A percentile compares a stretch with the other conserved stretches of the same genome.
phyloP scores from a whole-genome alignment of 1,140 invertebrate genomes.

The Ceratitis capitata region DNA sequence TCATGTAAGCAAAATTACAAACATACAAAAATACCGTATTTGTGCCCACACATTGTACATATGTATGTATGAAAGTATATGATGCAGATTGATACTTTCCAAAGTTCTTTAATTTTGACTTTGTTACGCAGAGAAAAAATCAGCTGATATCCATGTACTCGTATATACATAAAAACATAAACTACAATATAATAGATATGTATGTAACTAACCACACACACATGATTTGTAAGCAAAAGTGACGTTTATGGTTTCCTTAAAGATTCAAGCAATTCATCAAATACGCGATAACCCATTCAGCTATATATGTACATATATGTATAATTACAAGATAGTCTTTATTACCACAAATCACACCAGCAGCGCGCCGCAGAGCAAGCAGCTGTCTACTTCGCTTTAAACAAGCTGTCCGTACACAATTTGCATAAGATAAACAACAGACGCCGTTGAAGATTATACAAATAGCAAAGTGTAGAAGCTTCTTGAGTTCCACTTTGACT shows the following conservation, averaged over 20 bases:
- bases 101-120: no score
- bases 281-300: background rate
- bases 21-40: background rate
- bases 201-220: background rate
- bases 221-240: background rate
- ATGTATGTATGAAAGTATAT: background rate
- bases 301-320: no score
- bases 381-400: constrained; percentile 1
- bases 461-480: background rate
- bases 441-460: background rate
- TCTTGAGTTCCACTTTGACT: background rate
- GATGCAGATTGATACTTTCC: no score
- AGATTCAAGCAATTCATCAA: background rate
- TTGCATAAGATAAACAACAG: constrained; percentile 9
- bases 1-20: background rate
- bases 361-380: background rate
- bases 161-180: no score
- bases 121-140: no score
- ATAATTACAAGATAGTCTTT: background rate
- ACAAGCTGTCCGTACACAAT: background rate
- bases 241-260: background rate
- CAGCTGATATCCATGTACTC: no score
- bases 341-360: background rate
- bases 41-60: background rate
- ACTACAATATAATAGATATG: no score